Evolutionary conservation across 2,888 invertebrate species (phyloP).

Genomic region (Hemicrepidius hirtus): DNA sequence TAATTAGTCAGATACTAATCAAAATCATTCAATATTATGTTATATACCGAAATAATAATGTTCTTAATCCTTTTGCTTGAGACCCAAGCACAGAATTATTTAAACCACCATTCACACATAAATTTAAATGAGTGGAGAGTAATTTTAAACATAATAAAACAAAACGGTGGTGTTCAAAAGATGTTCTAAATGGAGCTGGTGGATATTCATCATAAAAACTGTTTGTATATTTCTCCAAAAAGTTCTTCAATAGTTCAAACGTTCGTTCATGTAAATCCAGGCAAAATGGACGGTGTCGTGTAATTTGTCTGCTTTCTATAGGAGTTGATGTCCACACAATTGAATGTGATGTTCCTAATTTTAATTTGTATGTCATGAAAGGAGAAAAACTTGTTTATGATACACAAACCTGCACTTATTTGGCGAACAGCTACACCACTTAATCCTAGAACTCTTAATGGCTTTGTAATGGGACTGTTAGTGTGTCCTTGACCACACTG

Average conservation of each 20-base stretch:
- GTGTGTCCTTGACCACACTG: constrained; percentile 79
- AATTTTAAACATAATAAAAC: constrained; percentile 75
- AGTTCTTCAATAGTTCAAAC: constrained; percentile 74
- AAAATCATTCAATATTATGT: too few relatives aligned
- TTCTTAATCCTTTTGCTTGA: constrained; percentile 74
- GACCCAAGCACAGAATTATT: constrained; percentile 72
- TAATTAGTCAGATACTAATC: not conserved
- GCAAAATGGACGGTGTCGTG: constrained; percentile 77
- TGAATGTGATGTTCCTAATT: constrained; percentile 75
- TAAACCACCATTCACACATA: constrained; percentile 74
- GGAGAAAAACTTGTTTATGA: not conserved
- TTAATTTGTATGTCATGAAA: constrained; percentile 5
- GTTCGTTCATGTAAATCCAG: constrained; percentile 78
- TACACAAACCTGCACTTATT: constrained; percentile 75
- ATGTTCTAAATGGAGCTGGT: constrained; percentile 72
- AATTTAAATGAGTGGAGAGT: constrained; percentile 76
- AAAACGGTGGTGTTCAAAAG: constrained; percentile 75
- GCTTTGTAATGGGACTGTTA: constrained; percentile 75
- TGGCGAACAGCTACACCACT: constrained; percentile 75
- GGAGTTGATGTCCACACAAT: constrained; percentile 77
- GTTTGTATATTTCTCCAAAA: constrained; percentile 76
- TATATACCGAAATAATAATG: constrained; percentile 74
- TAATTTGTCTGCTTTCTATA: constrained; percentile 73
- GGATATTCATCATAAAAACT: constrained; percentile 71
- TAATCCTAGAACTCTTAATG: constrained; percentile 75